Percentiles rank a stretch among this genome's conserved stretches.
These are phyloP conservation scores for Anthopleura xanthogrammica DNA, from an alignment of 92 coral and sea anemone species.

Conservation along the genomic window DNA sequence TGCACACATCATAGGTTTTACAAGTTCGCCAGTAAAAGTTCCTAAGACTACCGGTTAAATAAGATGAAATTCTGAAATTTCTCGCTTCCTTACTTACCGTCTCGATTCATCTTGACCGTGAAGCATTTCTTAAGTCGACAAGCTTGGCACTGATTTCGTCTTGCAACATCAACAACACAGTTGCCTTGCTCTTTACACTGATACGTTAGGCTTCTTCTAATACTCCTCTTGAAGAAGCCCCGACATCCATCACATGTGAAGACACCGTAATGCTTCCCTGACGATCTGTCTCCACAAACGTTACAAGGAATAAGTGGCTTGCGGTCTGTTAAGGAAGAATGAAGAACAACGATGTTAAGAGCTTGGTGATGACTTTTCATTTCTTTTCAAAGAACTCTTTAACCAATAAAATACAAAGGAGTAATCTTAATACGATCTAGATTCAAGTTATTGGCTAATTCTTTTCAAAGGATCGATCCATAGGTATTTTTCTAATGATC, in stretches of 20 bases:
- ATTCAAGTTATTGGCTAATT: slow-evolving; percentile 12
- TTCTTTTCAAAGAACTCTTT: slow-evolving; percentile 3
- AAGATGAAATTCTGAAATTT: not conserved
- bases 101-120: slow-evolving; percentile 90
- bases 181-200: slow-evolving; percentile 89
- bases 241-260: slow-evolving; percentile 98
- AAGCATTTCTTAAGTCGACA: slow-evolving; percentile 94
- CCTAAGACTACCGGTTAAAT: not conserved
- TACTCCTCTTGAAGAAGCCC: slow-evolving; percentile 94
- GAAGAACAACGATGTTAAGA: slow-evolving; percentile 14
- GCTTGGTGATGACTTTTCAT: slow-evolving; percentile 22
- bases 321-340: slow-evolving; percentile 59
- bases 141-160: slow-evolving; percentile 98
- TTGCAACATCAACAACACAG: slow-evolving; percentile 89
- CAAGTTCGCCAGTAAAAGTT: not conserved
- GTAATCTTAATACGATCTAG: slow-evolving; percentile 12
- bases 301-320: slow-evolving; percentile 83
- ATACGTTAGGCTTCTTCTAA: slow-evolving; percentile 78
- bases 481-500: not conserved
- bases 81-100: slow-evolving; percentile 57
- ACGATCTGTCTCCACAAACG: slow-evolving; percentile 97
- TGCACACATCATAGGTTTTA: slow-evolving; percentile 16
- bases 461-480: not conserved
- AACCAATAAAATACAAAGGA: slow-evolving; percentile 6
- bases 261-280: slow-evolving; percentile 99